Base-by-base conservation (phyloP, 35 echinoderm and acorn worm species). In the Lytechinus pictus region DNA sequence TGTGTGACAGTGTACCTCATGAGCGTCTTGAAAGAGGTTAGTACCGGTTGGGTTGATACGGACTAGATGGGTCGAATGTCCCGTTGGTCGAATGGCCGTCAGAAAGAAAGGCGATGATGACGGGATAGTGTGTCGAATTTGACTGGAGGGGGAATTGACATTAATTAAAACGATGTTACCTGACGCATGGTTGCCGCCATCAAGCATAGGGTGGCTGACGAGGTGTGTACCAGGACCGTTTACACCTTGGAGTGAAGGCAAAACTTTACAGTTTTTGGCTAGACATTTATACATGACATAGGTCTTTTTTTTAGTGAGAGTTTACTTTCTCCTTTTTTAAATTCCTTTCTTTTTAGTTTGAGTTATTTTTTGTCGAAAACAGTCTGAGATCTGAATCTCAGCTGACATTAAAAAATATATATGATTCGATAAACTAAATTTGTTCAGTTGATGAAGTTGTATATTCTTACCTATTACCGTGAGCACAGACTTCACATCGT, bases 101-200 rank as follows among this genome's bases (percentile, higher is more conserved):
- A 79, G 66, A 79, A 79, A 5, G 16, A 24, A 24, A 79, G 66
- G 19, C 66, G 66, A 79, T 79, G 66, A 79, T 79, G 1, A 16
- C 19, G 66, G 61, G 66, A 79, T 79, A 79, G 19, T 79, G 66
- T 79, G 66, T 79, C 66, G 66, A 24, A 79, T 79, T 79, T 79
- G 66, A n/a, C 52, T 90, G 88, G 52, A 52, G 28, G 88, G 86
- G 88, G 88, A 90, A 90, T 90, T 90, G 88, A 90, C 88, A 90
- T 90, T 90, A 90, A 90, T 90, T 90, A 90, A 90, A 90, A 90
- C 88, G 88, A 90, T 90, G 88, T 90, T 90, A 90, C 21, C 52
- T 54, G 88, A 90, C 52, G 88, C 88, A 90, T 90, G 88, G 28
- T 52, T 44, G 52, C 88, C 88, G 88, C 27, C 52, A 79, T 79